Evolutionary conservation across 2,797 vertebrate species (phyloP), one percentile per base, ranked within the genome.

Genomic region (Periparus ater): DNA sequence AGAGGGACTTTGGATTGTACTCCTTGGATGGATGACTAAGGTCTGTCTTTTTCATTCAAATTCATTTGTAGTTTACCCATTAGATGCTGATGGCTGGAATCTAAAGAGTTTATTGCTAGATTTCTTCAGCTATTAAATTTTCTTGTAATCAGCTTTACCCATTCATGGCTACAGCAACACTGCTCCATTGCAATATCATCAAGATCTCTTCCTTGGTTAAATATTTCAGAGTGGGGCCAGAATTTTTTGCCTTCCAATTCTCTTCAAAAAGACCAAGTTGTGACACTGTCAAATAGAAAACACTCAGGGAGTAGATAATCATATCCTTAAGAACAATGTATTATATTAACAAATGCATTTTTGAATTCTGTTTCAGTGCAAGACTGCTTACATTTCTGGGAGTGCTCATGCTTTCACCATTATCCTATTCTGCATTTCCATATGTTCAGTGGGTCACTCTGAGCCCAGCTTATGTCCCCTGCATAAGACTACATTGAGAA

Each of bases 281-380:
- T 42, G 17, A 67, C n/a, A 40, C 10, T 17, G 10, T 44, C 27
- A 85, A 36, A 78, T 0, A 50, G 22, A 63, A 75, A 81, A 70
- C 22, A 11, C 4, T 8, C 1, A 0, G 9, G 10, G 10, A 48
- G 8, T 11, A 72, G 20, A 47, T 30, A 45, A 54, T 18, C 4
- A 17, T 9, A n/a, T 30, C 30, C 38, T 74, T 57, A 71, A 79
- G 17, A 63, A 17, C 19, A 66, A 21, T 0, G 0, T 5, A 17
- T 47, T 81, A 61, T 44, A 78, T 54, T 62, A 77, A 32, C 1
- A 50, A 34, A 50, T 30, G 30, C 0, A 15, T 53, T 61, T 51
- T 40, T 4, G 0, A 84, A 32, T 29, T 62, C 9, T 30, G 5
- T 26, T 84, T 62, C 34, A 68, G 18, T n/a, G 10, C 27, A 57